Percentiles rank a stretch among this genome's conserved stretches.
Conservation (phyloP, 2,113 vertebrate species). For the Oncorhynchus tshawytscha region DNA sequence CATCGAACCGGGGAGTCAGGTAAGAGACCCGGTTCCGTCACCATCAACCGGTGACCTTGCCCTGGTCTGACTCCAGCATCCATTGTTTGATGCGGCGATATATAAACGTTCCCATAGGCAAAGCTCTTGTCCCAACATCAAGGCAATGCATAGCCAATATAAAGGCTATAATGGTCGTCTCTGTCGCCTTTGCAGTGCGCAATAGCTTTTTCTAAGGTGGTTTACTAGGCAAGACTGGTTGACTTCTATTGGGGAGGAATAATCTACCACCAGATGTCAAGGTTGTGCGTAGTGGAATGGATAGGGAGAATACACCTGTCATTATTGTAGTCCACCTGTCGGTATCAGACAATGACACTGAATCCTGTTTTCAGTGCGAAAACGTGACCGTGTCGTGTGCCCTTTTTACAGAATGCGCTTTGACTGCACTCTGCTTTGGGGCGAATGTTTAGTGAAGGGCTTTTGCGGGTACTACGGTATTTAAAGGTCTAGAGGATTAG, state of each 20-base stretch:
- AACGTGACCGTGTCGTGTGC: background rate
- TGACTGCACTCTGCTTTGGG: background rate
- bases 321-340: background rate
- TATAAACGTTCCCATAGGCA: background rate
- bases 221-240: background rate
- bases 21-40: constrained; percentile 52
- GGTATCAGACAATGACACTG: background rate
- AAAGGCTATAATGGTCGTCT: too few relatives aligned
- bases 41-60: background rate
- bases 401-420: background rate
- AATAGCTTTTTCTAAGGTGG: background rate
- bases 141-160: background rate
- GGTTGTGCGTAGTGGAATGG: background rate
- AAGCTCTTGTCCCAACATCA: background rate
- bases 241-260: background rate
- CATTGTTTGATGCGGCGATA: background rate
- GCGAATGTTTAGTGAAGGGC: background rate
- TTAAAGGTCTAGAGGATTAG: background rate
- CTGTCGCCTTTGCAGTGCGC: background rate
- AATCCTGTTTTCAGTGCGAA: background rate
- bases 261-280: background rate
- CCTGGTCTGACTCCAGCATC: background rate
- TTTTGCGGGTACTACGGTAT: background rate
- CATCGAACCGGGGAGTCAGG: constrained; percentile 95
- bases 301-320: background rate